Percentiles rank a stretch among this genome's conserved stretches.
phyloP scores from a whole-genome alignment of 2,113 vertebrate genomes.

The Pelvicachromis taeniatus region DNA sequence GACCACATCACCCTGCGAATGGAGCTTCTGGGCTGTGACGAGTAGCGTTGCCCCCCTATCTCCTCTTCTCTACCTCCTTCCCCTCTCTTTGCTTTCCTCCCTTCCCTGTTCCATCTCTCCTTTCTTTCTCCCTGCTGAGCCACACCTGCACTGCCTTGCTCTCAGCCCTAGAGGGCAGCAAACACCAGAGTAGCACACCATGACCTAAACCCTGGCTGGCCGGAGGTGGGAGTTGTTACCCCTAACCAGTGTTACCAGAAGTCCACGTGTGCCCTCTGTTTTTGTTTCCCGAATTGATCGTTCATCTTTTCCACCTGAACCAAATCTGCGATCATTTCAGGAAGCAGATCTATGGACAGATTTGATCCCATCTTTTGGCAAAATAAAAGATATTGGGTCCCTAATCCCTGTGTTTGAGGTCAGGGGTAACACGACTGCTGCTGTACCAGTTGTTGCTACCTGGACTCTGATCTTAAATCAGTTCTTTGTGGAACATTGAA shows the following conservation, averaged over 20 bases:
- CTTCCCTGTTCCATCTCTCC: background rate
- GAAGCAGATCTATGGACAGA: background rate
- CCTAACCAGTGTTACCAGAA: conserved; percentile 1
- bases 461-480: conserved; percentile 31
- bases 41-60: conserved; percentile 53
- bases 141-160: conserved; percentile 69
- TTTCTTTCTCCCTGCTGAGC: conserved; percentile 23
- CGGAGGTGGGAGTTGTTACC: conserved; percentile 10
- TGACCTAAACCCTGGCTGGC: conserved; percentile 4
- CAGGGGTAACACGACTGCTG: conserved; percentile 29
- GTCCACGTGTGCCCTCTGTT: background rate
- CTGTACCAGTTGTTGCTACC: conserved; percentile 43
- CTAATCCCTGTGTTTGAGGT: conserved; percentile 2
- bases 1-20: conserved; percentile 90
- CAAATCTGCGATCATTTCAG: conserved; percentile 3
- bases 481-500: conserved; percentile 27
- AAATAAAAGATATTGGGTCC: background rate
- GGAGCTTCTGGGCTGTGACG: conserved; percentile 91
- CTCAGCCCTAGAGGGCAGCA: conserved; percentile 64
- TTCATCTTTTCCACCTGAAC: background rate
- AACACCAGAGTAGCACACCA: conserved; percentile 40
- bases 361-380: background rate
- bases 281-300: background rate
- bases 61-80: background rate
- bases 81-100: background rate